A percentile compares a stretch with the other conserved stretches of the same genome.
Conservation (phyloP, 2,888 invertebrate genomes). For the Euzophera pinguis region DNA sequence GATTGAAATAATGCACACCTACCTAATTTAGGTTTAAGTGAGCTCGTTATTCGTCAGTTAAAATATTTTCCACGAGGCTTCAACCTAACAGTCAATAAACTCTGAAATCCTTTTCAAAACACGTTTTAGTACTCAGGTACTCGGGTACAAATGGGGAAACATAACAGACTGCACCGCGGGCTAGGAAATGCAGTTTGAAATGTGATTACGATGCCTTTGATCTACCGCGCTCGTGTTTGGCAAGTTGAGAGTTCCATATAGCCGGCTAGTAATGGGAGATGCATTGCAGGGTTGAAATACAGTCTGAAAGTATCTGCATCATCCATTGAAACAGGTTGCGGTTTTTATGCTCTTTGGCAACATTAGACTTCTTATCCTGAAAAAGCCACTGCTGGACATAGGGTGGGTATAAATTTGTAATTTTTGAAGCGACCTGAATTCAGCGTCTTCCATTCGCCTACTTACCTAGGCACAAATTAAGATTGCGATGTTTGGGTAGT, state of each 20-base stretch:
- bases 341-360: too few species aligned
- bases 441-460: too few species aligned
- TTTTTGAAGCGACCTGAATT: too few species aligned
- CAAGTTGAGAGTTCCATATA: constrained; percentile 14
- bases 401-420: too few species aligned
- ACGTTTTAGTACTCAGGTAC: background rate
- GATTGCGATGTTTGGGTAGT: background rate
- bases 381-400: too few species aligned
- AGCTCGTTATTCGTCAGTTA: too few species aligned
- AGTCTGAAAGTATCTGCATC: too few species aligned
- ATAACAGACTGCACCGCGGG: background rate
- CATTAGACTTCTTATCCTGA: too few species aligned
- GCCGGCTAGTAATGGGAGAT: background rate
- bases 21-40: too few species aligned
- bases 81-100: background rate
- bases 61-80: background rate
- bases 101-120: background rate
- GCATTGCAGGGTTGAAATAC: background rate
- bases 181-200: constrained; percentile 26
- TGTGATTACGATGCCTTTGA: constrained; percentile 29
- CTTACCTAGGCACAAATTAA: too few species aligned
- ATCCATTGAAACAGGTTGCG: too few species aligned
- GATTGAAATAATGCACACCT: too few species aligned
- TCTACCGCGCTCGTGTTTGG: constrained; percentile 10
- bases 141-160: background rate